Base-by-base conservation (phyloP, 2,888 invertebrate species). In the Rhabditophanes sp. region DNA sequence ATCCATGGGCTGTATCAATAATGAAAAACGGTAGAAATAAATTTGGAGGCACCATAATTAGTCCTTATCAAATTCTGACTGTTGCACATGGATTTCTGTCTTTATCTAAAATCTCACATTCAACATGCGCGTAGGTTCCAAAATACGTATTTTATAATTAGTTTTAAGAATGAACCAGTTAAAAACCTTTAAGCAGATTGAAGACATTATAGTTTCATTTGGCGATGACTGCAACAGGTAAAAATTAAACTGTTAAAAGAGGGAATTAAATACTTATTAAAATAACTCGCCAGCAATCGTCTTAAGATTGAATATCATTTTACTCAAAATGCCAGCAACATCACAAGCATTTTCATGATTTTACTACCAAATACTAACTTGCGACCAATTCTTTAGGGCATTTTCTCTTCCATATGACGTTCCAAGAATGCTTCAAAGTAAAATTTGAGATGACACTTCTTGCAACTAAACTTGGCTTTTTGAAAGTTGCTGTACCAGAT, bases 71-170 rank as follows among this genome's bases (percentile, higher is more conserved):
- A 30, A 56, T 61, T 32, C 31, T 61, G 5, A 61, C 61, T 2
- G 61, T 48, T 1, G 61, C 61, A 4, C 61, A 61, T 33, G 61
- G 56, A 1, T 61, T 61, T 35, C 31, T 62, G 6, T 42, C 46
- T 11, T 51, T 56, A 14, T 40, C 43, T 12, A 39, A 24, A 6
- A 34, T 33, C 25, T 25, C 33, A 15, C 23, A 26, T 30, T 30
- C 19, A 3, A 42, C 38, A n/a, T 46, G 46, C 35, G 18, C 36
- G 46, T 46, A 33, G 30, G 43, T 53, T 16, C 3, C 6, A 36
- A 7, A 14, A 9, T 6, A 14, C 11, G 15, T 32, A 4, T 9
- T 8, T 35, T 31, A 20, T 8, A 8, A 33, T 3, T 28, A 12
- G 7, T 9, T 9, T 32, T 27, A n/a, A 54, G 56, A 19, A 42